These are phyloP conservation scores for Synodontis membranacea DNA, from an alignment of 2,113 vertebrate species.

Conservation along the genomic window DNA sequence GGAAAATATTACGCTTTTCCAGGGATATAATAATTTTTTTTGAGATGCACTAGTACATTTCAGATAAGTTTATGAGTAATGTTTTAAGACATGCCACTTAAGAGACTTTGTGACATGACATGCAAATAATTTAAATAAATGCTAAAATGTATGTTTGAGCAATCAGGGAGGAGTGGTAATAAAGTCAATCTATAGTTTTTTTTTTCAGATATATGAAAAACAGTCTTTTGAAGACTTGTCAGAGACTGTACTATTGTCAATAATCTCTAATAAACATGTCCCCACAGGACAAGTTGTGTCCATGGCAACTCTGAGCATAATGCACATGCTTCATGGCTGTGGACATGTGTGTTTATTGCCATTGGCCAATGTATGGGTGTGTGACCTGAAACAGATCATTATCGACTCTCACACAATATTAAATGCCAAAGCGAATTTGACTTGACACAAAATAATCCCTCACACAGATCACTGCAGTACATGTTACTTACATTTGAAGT, in stretches of 20 bases:
- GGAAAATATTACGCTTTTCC: too few species aligned
- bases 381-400: neutral
- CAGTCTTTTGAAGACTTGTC: neutral
- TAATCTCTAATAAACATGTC: conserved; percentile 46
- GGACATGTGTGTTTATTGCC: conserved; percentile 11
- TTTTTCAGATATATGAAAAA: conserved; percentile 4
- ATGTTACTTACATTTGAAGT: conserved; percentile 70
- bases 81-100: neutral
- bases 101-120: neutral
- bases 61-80: neutral
- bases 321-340: conserved; percentile 21
- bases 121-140: neutral
- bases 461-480: neutral
- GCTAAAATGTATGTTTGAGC: neutral
- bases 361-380: conserved; percentile 2
- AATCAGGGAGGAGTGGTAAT: neutral
- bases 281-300: conserved; percentile 29
- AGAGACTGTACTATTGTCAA: conserved; percentile 25
- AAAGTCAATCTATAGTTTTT: too few species aligned
- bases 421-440: neutral
- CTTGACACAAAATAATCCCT: neutral
- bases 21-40: too few species aligned
- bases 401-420: neutral
- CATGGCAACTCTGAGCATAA: conserved; percentile 36
- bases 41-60: too few species aligned